These are phyloP conservation scores for Monodelphis domestica DNA, from an alignment of 2,797 vertebrate species.

Conservation along the genomic window DNA sequence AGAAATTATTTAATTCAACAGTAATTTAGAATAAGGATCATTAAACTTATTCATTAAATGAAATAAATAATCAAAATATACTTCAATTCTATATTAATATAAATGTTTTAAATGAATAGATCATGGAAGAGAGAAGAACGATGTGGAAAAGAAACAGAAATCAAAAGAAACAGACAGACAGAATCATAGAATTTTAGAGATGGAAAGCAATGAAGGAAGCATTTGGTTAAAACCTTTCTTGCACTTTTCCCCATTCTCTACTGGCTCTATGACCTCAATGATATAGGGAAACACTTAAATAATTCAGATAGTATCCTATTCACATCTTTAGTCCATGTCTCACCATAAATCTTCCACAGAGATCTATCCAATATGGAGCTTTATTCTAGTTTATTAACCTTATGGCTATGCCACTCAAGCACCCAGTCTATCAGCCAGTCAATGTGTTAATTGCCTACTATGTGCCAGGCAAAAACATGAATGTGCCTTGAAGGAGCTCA, in stretches of 20 bases:
- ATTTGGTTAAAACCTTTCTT: not conserved
- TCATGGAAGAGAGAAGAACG: not conserved
- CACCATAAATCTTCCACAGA: not conserved
- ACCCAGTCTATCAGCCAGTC: not conserved
- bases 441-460: too few species aligned
- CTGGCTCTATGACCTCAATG: not conserved
- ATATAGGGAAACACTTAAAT: not conserved
- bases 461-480: not conserved
- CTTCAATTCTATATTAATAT: not conserved
- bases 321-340: not conserved
- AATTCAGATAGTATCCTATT: not conserved
- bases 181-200: not conserved
- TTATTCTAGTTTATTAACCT: not conserved
- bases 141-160: not conserved
- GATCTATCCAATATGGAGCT: not conserved
- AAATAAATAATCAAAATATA: not conserved
- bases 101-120: not conserved
- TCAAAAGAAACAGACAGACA: not conserved
- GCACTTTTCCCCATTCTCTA: not conserved
- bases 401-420: not conserved
- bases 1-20: not conserved
- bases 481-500: not conserved
- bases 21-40: not conserved
- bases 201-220: not conserved
- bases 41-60: not conserved